Evolutionary conservation across 53 echinoderm and acorn worm species (phyloP), one percentile per base, ranked within the genome.

Genomic region (Actinopyga echinites): DNA sequence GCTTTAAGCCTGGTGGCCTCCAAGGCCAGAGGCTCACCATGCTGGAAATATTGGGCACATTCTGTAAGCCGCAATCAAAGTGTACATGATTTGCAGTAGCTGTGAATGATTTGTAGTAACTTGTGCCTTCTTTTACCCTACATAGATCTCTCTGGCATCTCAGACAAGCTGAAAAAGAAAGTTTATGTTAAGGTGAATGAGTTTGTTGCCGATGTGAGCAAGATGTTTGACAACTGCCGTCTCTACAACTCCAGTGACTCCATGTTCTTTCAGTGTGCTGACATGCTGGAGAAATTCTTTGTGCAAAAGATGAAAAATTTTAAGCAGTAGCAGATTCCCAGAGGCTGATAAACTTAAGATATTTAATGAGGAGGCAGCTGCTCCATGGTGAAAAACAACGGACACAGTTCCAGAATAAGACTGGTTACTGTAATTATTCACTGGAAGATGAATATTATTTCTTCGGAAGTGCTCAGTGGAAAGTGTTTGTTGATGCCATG

Each of bases 211-310:
- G 99, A 99, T 77, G 89, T 99, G 26, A 91, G 94, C 61, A 91
- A 91, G 69, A 85, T 99, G 81, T 99, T 99, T 45, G 99, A 99
- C 87, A 95, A 95, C 85, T 95, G 99, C 59, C 99, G 99, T 36
- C 92, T 86, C 86, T 99, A 99, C 91, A 97, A 99, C 60, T 89
- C 99, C 3, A 91, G 87, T 23, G 99, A 99, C 86, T 94, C 99
- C 20, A 87, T 94, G 20, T 99, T 94, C 89, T 99, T 92, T 90
- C 94, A 99, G 83, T 99, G 99, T 86, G 94, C 99, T 2, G 99
- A 95, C 69, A 90, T 99, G 81, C 64, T 99, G 31, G 99, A 99
- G 86, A 99, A 99, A 69, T 99, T 99, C 86, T 99, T 99, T 66
- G 82, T 99, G 20, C 99, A 99, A 75, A 99, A 99, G 84, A 91